These are phyloP conservation scores for Arctia plantaginis DNA, from an alignment of 2,888 invertebrate genomes.

Conservation along the genomic window DNA sequence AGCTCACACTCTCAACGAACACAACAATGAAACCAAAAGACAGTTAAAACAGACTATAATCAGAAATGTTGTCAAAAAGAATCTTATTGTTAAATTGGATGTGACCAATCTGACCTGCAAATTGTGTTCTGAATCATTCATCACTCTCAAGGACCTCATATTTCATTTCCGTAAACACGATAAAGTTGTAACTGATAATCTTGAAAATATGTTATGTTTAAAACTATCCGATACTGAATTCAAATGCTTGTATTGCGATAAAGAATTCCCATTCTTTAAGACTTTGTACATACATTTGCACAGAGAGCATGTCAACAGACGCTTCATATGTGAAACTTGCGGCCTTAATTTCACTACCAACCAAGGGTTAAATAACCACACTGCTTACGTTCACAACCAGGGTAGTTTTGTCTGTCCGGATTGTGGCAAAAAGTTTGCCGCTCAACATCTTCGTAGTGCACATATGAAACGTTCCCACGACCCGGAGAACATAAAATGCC, in stretches of 20 bases:
- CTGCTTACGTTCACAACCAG: conserved; percentile 19
- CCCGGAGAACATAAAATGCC: conserved; percentile 27
- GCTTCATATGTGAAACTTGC: conserved; percentile 34
- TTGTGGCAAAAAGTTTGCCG: conserved; percentile 30
- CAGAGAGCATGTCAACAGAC: conserved; percentile 26
- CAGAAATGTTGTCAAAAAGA: conserved; percentile 23
- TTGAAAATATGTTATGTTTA: conserved; percentile 32
- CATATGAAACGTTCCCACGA: conserved; percentile 29
- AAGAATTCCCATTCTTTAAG: conserved; percentile 31
- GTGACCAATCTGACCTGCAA: conserved; percentile 34
- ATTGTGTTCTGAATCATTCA: conserved; percentile 24
- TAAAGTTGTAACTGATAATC: conserved; percentile 17
- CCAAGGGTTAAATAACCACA: conserved; percentile 19
- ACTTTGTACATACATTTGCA: conserved; percentile 34
- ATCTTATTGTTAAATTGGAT: conserved; percentile 36
- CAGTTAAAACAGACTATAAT: conserved; percentile 18
- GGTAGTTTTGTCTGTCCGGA: conserved; percentile 24
- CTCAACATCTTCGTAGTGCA: conserved; percentile 2
- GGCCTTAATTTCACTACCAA: conserved; percentile 21
- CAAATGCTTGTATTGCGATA: conserved; percentile 35
- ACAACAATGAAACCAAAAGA: conserved; percentile 19
- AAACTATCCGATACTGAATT: conserved; percentile 36
- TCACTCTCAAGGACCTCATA: conserved; percentile 21
- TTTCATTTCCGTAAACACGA: conserved; percentile 32
- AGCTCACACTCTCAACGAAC: conserved; percentile 24